Percentiles rank a stretch among this genome's conserved stretches.
Conservation (phyloP, 92 coral and sea anemone genomes). For the Plumapathes pennacea region DNA sequence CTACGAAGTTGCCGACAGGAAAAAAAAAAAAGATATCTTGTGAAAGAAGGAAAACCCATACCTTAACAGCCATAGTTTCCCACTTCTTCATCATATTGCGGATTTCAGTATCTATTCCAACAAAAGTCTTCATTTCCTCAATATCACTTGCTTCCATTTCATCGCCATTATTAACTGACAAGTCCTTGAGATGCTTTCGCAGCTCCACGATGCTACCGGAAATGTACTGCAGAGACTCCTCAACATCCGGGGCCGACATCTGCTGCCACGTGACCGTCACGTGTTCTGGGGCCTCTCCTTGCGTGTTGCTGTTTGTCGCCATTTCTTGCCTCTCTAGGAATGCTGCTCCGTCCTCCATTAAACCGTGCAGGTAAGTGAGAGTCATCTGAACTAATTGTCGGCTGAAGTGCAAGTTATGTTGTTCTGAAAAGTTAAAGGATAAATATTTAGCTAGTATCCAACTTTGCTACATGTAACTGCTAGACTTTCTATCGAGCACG, state of each 20-base stretch:
- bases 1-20: background rate
- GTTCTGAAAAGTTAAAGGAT: slow-evolving; percentile 41
- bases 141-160: no score
- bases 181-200: slow-evolving; percentile 57
- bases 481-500: no score
- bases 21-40: background rate
- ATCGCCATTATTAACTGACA: slow-evolving; percentile 56
- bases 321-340: slow-evolving; percentile 55
- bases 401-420: slow-evolving; percentile 91
- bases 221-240: slow-evolving; percentile 31
- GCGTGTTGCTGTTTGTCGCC: slow-evolving; percentile 3
- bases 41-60: background rate
- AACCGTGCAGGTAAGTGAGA: slow-evolving; percentile 73
- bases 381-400: slow-evolving; percentile 91
- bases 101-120: slow-evolving; percentile 2
- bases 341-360: slow-evolving; percentile 80
- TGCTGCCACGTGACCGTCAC: slow-evolving; percentile 4
- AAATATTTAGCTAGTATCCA: no score
- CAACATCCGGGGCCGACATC: slow-evolving; percentile 22
- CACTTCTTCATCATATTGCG: slow-evolving; percentile 29
- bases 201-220: slow-evolving; percentile 79
- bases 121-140: background rate
- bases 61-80: slow-evolving; percentile 30
- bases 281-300: slow-evolving; percentile 1
- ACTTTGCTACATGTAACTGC: no score